Evolutionary conservation across 2,113 vertebrate genomes (phyloP), one percentile per base, ranked within the genome.

Genomic region (Colaptes auratus): DNA sequence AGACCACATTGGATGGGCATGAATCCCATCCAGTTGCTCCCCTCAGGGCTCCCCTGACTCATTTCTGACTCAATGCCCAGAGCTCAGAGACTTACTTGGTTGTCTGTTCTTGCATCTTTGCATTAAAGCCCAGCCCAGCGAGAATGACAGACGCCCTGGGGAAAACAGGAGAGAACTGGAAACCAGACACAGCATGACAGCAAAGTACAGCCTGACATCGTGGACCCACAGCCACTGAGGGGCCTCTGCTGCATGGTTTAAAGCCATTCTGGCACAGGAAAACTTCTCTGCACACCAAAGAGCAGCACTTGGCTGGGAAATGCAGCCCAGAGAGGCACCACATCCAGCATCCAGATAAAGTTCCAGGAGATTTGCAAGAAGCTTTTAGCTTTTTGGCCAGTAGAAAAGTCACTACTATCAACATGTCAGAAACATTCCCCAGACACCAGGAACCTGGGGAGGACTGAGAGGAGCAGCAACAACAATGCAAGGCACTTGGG

Each of bases 71-170:
- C 1, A 2, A 15, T 25, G n/a, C 18, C 48, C 59, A 35, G 18
- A 67, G 28, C 17, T 44, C 30, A 14, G 46, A 15, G 11, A 97
- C 99, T 98, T 96, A 99, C 99, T 98, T 99, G 72, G 99, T 99
- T 60, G 98, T 88, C 95, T 99, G 99, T 96, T 99, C 98, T 80
- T 99, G 99, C 99, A 99, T 99, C 95, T 94, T 98, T 70, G 99
- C 96, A 48, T 98, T 98, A 94, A 99, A 99, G 44, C 99, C 99
- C 48, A 99, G 98, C 39, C 99, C 99, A 44, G 99, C 99, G 28
- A 99, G 98, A 96, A 99, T 99, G 93, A 99, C 98, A 0, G 99
- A 99, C 0, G 99, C 99, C 96, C 99, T 99, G 14, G 48, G 92
- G 53, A 97, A 86, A 91, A 88, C 64, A 56, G 39, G 70, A 92